Percentiles rank a stretch among this genome's conserved stretches.
These are phyloP conservation scores for Harpalus rubripes DNA, from an alignment of 2,888 invertebrate genomes.

Conservation along the genomic window DNA sequence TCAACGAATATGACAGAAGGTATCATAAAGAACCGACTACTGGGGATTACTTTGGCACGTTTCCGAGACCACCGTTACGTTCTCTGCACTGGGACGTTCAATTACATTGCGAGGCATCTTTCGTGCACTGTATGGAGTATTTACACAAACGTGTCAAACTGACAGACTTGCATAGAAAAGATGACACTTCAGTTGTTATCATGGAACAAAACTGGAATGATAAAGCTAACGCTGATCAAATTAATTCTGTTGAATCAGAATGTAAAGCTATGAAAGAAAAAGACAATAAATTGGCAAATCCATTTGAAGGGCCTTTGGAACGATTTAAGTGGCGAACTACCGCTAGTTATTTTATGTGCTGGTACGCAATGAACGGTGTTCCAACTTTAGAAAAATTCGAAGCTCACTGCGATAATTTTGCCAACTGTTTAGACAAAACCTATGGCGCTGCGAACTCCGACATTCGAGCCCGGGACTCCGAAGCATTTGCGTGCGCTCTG, in stretches of 20 bases:
- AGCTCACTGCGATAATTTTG: slow-evolving; percentile 82
- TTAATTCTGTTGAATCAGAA: slow-evolving; percentile 77
- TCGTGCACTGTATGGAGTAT: slow-evolving; percentile 81
- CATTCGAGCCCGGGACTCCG: slow-evolving; percentile 78
- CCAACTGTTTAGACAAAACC: slow-evolving; percentile 77
- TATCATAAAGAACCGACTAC: slow-evolving; percentile 71
- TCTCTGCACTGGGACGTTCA: slow-evolving; percentile 83
- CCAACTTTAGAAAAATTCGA: slow-evolving; percentile 79
- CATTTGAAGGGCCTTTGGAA: slow-evolving; percentile 81
- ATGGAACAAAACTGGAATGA: slow-evolving; percentile 78
- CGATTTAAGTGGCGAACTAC: slow-evolving; percentile 82
- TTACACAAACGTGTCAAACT: slow-evolving; percentile 76
- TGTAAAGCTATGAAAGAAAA: slow-evolving; percentile 77
- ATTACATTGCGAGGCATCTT: slow-evolving; percentile 79
- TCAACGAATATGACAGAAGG: slow-evolving; percentile 82
- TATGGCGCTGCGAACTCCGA: slow-evolving; percentile 78
- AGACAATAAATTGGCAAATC: slow-evolving; percentile 78
- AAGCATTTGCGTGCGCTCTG: slow-evolving; percentile 80
- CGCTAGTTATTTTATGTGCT: slow-evolving; percentile 85
- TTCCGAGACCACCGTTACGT: slow-evolving; percentile 80
- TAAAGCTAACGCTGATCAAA: slow-evolving; percentile 74
- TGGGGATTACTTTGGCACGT: slow-evolving; percentile 76
- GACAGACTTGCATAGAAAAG: slow-evolving; percentile 77
- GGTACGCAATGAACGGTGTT: slow-evolving; percentile 81
- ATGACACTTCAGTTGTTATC: slow-evolving; percentile 79